Evolutionary conservation across 2,888 invertebrate species (phyloP), one percentile per base, ranked within the genome.

Genomic region (Hermodice carunculata): DNA sequence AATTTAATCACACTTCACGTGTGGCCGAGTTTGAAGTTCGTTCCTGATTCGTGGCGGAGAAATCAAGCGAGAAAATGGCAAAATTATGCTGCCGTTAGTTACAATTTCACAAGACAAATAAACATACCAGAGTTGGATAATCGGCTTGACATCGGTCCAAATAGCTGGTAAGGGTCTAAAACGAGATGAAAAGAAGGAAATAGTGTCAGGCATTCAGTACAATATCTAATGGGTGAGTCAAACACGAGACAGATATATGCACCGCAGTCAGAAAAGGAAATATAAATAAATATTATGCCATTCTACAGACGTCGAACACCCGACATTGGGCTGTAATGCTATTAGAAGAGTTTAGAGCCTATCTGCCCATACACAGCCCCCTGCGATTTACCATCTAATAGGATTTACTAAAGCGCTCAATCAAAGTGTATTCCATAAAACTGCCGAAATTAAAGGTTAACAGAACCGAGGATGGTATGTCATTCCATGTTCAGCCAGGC

Each of bases 101-200:
- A n/a, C n/a, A 6, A 11, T 17, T 19, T 5, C 24, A 37, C 22
- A 19, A 37, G 52, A 52, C 19, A 24, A 22, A 17, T 96, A 96
- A 24, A 74, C 88, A 90, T 88, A 95, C 95, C 95, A 89, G 96
- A 95, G 88, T 95, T 96, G 61, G 96, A 96, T 85, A 96, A 89
- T 84, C 96, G 92, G 90, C 95, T 96, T 90, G 96, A 96, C 71
- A 96, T 95, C 69, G 96, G 94, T 69, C 96, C 96, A 87, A 96
- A 96, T 93, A 96, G 94, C 90, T 96, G 96, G 91, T 97, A 97
- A 86, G 96, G 96, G 93, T 97, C 96, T 74, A 59, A 26, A 64
- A 59, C 46, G 14, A 42, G 42, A 57, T 17, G 6, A 44, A 19
- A 32, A 8, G 17, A 14, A 52, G 26, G 34, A n/a, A 34, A 17